Percentiles rank a stretch among this genome's conserved stretches.
These are phyloP conservation scores for Equus przewalskii DNA, from an alignment of 2,113 vertebrate species.

Conservation along the genomic window DNA sequence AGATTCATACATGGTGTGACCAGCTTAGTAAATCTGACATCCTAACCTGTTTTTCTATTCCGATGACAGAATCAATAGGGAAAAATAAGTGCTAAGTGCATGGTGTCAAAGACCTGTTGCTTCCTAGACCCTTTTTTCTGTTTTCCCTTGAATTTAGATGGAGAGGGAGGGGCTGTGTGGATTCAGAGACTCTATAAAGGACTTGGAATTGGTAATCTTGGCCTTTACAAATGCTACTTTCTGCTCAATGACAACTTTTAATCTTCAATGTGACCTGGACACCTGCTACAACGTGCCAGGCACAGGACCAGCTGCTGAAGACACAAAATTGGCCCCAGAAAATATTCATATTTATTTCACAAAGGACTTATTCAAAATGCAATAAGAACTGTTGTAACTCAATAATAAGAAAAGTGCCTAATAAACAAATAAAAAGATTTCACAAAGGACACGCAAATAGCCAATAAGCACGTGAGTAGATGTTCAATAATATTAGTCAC, in stretches of 20 bases:
- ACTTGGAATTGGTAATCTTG: not conserved
- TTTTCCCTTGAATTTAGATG: not conserved
- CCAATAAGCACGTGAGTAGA: not conserved
- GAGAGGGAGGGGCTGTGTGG: not conserved
- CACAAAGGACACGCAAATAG: not conserved
- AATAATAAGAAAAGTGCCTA: not conserved
- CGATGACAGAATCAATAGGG: not conserved
- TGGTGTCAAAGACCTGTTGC: not conserved
- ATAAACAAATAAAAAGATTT: constrained; percentile 14
- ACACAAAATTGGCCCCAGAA: not conserved
- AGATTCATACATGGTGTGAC: constrained; percentile 41
- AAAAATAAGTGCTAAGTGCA: not conserved
- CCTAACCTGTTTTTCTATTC: not conserved
- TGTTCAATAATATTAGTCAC: not conserved
- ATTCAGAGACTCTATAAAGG: not conserved
- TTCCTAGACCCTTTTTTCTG: not conserved
- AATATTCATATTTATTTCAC: constrained; percentile 9
- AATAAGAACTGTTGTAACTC: not conserved
- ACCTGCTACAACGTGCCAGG: too few species aligned
- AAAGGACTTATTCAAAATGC: not conserved
- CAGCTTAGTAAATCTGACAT: not conserved
- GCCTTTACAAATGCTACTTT: not conserved
- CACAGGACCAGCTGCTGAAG: too few species aligned
- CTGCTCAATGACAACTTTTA: too few species aligned
- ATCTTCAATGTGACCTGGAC: too few species aligned